phyloP scores from a whole-genome alignment of 2,113 vertebrate species.

The Loxodonta africana region DNA sequence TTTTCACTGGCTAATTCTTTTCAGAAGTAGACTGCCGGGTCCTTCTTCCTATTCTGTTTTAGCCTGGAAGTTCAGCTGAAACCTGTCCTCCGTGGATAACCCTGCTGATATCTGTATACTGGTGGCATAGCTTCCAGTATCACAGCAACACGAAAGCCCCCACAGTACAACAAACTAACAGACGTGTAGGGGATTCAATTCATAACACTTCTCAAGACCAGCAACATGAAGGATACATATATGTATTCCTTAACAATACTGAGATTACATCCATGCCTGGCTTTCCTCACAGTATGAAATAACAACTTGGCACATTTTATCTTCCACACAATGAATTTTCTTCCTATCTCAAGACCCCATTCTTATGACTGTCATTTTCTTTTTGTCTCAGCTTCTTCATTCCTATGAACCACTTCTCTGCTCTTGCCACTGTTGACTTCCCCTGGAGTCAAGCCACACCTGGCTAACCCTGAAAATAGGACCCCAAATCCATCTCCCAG shows the following conservation, averaged over 20 bases:
- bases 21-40: too few relatives aligned
- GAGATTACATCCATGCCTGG: background rate
- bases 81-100: too few relatives aligned
- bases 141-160: too few relatives aligned
- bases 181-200: too few relatives aligned
- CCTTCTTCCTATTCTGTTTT: too few relatives aligned
- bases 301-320: background rate
- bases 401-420: background rate
- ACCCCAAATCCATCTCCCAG: background rate
- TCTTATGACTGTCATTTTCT: background rate
- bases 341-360: background rate
- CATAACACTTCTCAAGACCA: background rate
- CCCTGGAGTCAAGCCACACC: background rate
- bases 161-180: too few relatives aligned
- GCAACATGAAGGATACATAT: background rate
- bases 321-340: background rate
- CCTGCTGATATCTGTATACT: too few relatives aligned
- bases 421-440: background rate
- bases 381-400: slow-evolving; percentile 6
- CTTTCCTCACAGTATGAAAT: background rate
- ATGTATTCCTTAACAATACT: background rate
- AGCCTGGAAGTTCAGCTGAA: too few relatives aligned
- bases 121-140: too few relatives aligned
- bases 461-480: background rate
- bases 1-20: too few relatives aligned